phyloP scores from a whole-genome alignment of 2,113 vertebrate species.

The Ctenomys sociabilis region DNA sequence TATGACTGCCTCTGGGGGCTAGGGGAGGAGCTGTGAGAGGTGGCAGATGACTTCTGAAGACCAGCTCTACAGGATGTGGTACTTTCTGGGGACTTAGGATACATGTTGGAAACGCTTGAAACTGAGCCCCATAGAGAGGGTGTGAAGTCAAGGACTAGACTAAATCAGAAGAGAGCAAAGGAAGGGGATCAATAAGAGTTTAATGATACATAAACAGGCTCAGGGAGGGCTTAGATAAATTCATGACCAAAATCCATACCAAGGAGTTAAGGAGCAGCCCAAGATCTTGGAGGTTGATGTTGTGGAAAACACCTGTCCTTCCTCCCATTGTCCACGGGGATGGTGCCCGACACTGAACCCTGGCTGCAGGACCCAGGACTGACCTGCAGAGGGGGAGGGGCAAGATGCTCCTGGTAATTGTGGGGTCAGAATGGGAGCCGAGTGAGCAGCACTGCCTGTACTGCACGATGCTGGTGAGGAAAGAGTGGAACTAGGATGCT shows the following conservation, averaged over 20 bases:
- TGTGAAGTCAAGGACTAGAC: slow-evolving; percentile 19
- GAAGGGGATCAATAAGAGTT: slow-evolving; percentile 74
- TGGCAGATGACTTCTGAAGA: not conserved
- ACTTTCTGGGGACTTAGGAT: too few species aligned
- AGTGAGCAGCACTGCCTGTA: not conserved
- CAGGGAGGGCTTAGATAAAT: slow-evolving; percentile 63
- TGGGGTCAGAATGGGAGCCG: not conserved
- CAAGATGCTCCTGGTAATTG: not conserved
- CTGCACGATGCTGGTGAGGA: not conserved
- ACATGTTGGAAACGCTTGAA: not conserved
- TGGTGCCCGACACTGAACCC: not conserved
- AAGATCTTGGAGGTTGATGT: slow-evolving; percentile 26
- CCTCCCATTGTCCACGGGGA: not conserved
- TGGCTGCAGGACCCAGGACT: not conserved
- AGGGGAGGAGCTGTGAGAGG: rapidly evolving
- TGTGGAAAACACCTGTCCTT: not conserved
- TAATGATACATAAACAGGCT: slow-evolving; percentile 76
- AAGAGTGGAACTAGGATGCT: not conserved
- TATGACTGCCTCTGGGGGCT: not conserved
- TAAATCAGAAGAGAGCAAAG: slow-evolving; percentile 71
- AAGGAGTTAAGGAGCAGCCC: slow-evolving; percentile 26
- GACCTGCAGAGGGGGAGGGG: not conserved
- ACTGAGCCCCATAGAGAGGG: not conserved
- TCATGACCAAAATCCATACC: slow-evolving; percentile 49
- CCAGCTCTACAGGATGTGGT: not conserved